Conservation (phyloP, 2,797 vertebrate species). For the Smutsia temminckii region DNA sequence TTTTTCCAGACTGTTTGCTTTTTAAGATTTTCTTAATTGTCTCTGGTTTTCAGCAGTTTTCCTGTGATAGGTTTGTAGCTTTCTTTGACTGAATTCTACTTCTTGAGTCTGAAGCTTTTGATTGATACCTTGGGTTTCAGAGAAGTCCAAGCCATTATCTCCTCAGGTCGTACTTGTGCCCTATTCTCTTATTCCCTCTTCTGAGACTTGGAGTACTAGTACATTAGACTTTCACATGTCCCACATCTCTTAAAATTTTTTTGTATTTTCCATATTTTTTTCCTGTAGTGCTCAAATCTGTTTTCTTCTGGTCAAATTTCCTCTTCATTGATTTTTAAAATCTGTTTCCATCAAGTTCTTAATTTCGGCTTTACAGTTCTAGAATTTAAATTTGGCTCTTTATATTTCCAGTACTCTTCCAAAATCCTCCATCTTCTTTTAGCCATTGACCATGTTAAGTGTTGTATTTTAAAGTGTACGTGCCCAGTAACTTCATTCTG, state of each 20-base stretch:
- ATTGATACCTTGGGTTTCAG: neutral
- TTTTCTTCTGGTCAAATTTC: conserved; percentile 26
- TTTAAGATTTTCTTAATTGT: neutral
- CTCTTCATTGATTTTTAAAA: neutral
- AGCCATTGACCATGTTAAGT: neutral
- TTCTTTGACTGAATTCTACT: neutral
- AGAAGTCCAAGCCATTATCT: neutral
- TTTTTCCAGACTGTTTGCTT: neutral
- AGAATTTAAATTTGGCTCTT: conserved; percentile 5
- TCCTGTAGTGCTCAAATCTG: neutral
- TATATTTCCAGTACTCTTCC: neutral
- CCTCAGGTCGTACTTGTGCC: neutral
- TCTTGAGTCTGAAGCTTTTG: neutral
- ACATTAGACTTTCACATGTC: neutral
- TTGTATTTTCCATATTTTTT: neutral
- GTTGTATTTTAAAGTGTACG: neutral
- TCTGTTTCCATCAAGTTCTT: neutral
- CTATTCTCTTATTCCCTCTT: neutral
- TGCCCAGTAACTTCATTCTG: neutral
- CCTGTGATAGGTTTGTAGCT: neutral
- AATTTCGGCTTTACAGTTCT: neutral
- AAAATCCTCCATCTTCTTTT: neutral
- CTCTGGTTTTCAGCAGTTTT: neutral
- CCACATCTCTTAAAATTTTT: neutral
- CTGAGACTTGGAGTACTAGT: neutral